These are phyloP conservation scores for Nephrotoma flavescens DNA, from an alignment of 2,888 invertebrate species.

Conservation along the genomic window DNA sequence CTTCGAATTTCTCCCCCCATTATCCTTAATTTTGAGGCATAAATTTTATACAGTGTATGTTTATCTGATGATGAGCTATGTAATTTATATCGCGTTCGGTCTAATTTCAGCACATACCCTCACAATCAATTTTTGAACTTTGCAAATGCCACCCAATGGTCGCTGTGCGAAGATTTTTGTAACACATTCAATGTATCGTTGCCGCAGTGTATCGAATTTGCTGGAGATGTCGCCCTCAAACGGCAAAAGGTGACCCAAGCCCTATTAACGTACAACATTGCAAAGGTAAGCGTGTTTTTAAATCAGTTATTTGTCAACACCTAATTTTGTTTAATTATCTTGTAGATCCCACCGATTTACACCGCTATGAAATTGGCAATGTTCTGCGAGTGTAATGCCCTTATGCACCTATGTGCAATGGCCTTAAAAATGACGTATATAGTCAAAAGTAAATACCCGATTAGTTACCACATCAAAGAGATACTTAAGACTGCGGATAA, in stretches of 20 bases:
- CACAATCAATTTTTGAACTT: conserved; percentile 29
- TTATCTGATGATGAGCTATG: background rate
- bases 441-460: conserved; percentile 23
- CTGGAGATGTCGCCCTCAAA: conserved; percentile 66
- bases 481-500: conserved; percentile 13
- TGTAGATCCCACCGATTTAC: conserved; percentile 27
- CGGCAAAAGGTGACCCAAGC: conserved; percentile 63
- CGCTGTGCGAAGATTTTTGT: conserved; percentile 30
- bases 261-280: conserved; percentile 63
- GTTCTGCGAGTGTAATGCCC: conserved; percentile 30
- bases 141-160: conserved; percentile 25
- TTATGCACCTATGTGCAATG: conserved; percentile 33
- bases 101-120: conserved; percentile 23
- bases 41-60: background rate
- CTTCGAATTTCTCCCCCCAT: background rate
- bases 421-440: conserved; percentile 28
- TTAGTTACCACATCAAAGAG: conserved; percentile 21
- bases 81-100: background rate
- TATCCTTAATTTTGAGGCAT: background rate
- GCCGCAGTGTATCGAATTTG: conserved; percentile 46
- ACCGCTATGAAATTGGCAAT: conserved; percentile 32
- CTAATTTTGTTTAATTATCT: background rate
- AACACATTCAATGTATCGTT: conserved; percentile 30
- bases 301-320: background rate
- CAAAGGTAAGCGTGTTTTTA: conserved; percentile 38